phyloP scores from a whole-genome alignment of 2,113 vertebrate species.

The Ceyx margarethae region DNA sequence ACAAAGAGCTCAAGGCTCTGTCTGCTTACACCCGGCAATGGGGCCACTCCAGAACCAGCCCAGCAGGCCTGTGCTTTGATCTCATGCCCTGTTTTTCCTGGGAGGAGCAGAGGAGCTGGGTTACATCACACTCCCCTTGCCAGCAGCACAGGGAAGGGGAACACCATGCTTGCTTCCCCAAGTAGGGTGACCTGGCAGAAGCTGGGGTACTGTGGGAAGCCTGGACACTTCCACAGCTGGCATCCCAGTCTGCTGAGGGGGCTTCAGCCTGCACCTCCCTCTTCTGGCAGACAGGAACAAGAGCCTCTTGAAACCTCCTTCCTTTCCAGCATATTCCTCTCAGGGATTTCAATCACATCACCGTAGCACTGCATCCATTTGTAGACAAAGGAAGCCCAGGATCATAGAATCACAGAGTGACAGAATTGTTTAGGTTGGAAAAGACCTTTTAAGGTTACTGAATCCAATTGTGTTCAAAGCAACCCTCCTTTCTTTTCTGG shows the following conservation, averaged over 20 bases:
- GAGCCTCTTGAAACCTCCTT: background rate
- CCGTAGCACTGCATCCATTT: background rate
- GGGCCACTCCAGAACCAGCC: background rate
- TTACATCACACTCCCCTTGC: rapidly evolving
- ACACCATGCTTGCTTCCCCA: rapidly evolving
- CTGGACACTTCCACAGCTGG: rapidly evolving
- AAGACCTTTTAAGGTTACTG: background rate
- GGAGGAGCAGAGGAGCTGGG: background rate
- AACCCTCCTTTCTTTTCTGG: background rate
- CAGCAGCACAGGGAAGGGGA: background rate
- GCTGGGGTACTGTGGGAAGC: background rate
- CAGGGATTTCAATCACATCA: background rate
- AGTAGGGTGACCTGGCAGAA: background rate
- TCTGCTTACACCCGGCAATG: background rate
- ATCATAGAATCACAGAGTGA: background rate
- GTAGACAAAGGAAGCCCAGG: background rate
- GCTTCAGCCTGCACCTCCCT: background rate
- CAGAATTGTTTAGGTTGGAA: background rate
- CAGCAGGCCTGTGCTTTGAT: background rate
- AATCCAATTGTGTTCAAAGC: background rate
- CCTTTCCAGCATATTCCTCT: background rate
- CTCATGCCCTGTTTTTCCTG: background rate
- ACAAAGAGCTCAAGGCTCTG: background rate
- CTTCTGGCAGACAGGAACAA: background rate
- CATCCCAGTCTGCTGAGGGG: rapidly evolving